phyloP scores from a whole-genome alignment of 1,140 invertebrate genomes.

The Lasaia peninsularis region DNA sequence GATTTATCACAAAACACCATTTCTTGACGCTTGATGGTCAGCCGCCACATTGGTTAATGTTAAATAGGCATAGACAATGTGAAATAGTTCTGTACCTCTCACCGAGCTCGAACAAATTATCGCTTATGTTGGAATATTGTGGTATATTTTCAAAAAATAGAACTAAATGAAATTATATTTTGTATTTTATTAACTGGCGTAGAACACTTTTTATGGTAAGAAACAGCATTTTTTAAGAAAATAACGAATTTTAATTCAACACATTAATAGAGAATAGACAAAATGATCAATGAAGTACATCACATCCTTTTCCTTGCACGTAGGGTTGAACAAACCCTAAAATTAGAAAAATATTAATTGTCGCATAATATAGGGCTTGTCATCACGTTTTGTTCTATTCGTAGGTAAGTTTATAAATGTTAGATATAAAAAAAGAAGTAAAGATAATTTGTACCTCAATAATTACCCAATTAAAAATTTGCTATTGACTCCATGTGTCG shows the following conservation, averaged over 20 bases:
- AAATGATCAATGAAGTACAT: slow-evolving; percentile 21
- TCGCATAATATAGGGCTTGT: too few species aligned
- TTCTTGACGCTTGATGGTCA: slow-evolving; percentile 61
- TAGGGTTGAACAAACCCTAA: slow-evolving; percentile 38
- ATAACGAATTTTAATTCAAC: not conserved
- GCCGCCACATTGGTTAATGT: slow-evolving; percentile 62
- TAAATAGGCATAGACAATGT: slow-evolving; percentile 53
- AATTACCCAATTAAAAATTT: too few species aligned
- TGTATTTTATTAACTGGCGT: not conserved
- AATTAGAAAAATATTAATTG: too few species aligned
- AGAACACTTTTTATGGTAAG: not conserved
- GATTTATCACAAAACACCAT: slow-evolving; percentile 64
- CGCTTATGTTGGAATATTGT: not conserved
- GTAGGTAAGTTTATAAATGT: too few species aligned
- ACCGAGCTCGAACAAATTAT: slow-evolving; percentile 4
- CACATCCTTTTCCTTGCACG: slow-evolving; percentile 50
- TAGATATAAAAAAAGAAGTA: too few species aligned
- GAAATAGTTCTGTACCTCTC: slow-evolving; percentile 14
- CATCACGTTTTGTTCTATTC: too few species aligned
- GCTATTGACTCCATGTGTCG: too few species aligned
- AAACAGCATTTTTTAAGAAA: not conserved
- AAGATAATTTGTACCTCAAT: too few species aligned
- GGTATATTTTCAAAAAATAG: not conserved
- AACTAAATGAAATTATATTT: not conserved
- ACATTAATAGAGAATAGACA: slow-evolving; percentile 35